Conservation (phyloP, 30 jellyfish, hydroid and myxozoan species). For the Pseudorhiza aurosa region DNA sequence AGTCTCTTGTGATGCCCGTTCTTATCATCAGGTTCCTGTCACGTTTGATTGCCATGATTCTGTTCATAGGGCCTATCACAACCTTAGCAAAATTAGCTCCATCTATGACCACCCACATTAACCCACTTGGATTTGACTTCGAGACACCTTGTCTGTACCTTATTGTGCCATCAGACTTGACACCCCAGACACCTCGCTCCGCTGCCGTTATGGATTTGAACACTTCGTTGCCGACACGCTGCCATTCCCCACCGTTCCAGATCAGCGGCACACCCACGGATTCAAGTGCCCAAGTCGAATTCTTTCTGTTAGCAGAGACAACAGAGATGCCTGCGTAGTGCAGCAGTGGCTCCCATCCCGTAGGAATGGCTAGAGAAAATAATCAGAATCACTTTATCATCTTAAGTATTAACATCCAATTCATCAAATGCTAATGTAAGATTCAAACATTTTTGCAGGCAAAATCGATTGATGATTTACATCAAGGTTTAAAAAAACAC, state of each 20-base stretch:
- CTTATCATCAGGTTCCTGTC: slow-evolving; percentile 15
- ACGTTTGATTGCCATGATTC: slow-evolving; percentile 12
- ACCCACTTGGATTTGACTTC: slow-evolving; percentile 29
- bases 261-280: slow-evolving; percentile 31
- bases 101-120: slow-evolving; percentile 47
- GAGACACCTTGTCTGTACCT: slow-evolving; percentile 71
- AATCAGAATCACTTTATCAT: too few species aligned
- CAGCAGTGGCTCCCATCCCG: slow-evolving; percentile 41
- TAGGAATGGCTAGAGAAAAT: too few species aligned
- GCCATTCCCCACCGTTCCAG: slow-evolving; percentile 4
- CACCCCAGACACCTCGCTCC: slow-evolving; percentile 68
- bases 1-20: slow-evolving; percentile 51
- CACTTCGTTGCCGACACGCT: slow-evolving; percentile 1
- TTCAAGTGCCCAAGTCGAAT: slow-evolving; percentile 62
- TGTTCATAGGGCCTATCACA: slow-evolving; percentile 34
- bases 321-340: neutral
- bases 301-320: slow-evolving; percentile 42
- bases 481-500: too few species aligned
- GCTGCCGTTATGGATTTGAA: slow-evolving; percentile 35
- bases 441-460: too few species aligned
- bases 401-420: too few species aligned
- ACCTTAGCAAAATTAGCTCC: slow-evolving; percentile 23
- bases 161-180: slow-evolving; percentile 25
- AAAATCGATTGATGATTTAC: too few species aligned
- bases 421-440: too few species aligned